Base-by-base conservation (phyloP, 2,797 vertebrate species). In the Sebastes cheni region DNA sequence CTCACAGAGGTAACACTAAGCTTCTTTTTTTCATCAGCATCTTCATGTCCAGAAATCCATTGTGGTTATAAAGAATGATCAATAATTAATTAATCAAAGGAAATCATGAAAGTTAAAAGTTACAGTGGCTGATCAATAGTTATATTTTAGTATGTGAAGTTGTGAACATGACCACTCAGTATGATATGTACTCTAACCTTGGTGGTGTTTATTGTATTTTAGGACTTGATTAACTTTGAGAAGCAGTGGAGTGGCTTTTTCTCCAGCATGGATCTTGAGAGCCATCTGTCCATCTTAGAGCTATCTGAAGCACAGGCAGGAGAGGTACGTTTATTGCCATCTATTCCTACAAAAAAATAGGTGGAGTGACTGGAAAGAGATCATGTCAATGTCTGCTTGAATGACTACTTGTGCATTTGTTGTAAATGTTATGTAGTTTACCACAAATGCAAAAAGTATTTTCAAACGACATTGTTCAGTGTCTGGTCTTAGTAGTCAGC, bases 291-390 rank as follows among this genome's bases (percentile, higher is more conserved):
- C 81, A 96, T 99, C 76, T 86, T 98, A 91, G 98, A 99, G 12
- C 95, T 99, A 3, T 99, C 98, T 7, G 98, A 99, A 85, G 98
- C 97, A 56, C 97, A 99, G 88, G 97, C 97, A 0, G 98, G 97
- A 77, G 98, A 99, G 97, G 98, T 99, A 93, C 1, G 90, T 70
- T 42, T 59, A 54, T 20, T 13, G 0, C 6, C 22, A 27, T 22
- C 11, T 25, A 27, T 25, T 62, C 12, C 5, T 14, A 13, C 9
- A 34, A 65, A 13, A 9, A n/a, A 54, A 18, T 2, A 54, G 36
- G 54, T 29, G 54, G 13, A 58, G 16, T 42, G 52, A 54, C 52
- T 54, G n/a, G 52, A 54, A 77, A 10, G 65, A 69, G 12, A 30
- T 32, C 10, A 39, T 59, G 14, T 58, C 12, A 29, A 3, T 42